phyloP scores from a whole-genome alignment of 2,888 invertebrate species.

The Leucophora obtusa region DNA sequence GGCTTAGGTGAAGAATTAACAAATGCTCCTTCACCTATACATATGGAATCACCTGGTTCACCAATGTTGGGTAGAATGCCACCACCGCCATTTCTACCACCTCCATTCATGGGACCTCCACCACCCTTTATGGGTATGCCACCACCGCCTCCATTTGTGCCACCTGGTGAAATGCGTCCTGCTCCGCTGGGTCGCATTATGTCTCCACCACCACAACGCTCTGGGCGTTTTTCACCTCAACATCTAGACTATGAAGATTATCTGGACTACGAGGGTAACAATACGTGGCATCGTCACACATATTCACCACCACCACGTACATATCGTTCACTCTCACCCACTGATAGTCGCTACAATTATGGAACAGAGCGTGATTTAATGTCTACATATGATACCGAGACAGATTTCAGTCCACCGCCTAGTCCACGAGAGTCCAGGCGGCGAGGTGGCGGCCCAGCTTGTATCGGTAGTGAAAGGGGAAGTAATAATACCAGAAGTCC shows the following conservation, averaged over 20 bases:
- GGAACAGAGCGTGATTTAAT: conserved; percentile 80
- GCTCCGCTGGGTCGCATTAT: conserved; percentile 81
- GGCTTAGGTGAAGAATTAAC: conserved; percentile 61
- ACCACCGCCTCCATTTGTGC: conserved; percentile 79
- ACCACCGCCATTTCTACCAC: conserved; percentile 81
- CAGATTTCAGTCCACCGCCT: conserved; percentile 84
- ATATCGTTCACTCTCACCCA: conserved; percentile 77
- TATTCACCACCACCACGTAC: conserved; percentile 75
- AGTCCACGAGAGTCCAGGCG: conserved; percentile 77
- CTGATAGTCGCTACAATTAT: conserved; percentile 79
- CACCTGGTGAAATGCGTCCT: conserved; percentile 80
- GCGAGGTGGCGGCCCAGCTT: conserved; percentile 58
- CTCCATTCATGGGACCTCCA: conserved; percentile 84
- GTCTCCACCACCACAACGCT: conserved; percentile 79
- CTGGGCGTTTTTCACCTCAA: conserved; percentile 64
- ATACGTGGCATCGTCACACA: conserved; percentile 70
- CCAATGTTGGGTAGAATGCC: conserved; percentile 80
- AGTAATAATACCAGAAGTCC: conserved; percentile 44
- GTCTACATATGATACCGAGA: conserved; percentile 81
- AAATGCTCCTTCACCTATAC: conserved; percentile 74
- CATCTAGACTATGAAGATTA: conserved; percentile 68
- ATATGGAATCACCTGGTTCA: conserved; percentile 77
- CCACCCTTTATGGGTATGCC: conserved; percentile 83
- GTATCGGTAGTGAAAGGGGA: conserved; percentile 34
- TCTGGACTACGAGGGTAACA: conserved; percentile 65